Base-by-base conservation (phyloP, 2,888 invertebrate genomes). In the Oeneis ivallda region DNA sequence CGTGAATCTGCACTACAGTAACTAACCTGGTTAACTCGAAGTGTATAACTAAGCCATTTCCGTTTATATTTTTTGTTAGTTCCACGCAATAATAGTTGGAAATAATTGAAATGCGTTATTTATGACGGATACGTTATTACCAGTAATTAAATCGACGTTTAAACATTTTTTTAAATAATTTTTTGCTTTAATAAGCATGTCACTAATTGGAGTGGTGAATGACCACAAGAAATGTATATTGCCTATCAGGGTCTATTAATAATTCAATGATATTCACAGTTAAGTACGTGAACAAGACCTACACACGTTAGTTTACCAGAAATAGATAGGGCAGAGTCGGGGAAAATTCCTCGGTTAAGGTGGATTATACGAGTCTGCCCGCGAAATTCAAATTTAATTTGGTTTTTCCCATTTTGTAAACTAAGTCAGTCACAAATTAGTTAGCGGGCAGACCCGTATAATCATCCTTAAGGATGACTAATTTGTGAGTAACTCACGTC, bases 31-130 rank as follows among this genome's bases (percentile, higher is more conserved):
- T 26, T 3, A 1, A 26, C 49, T 50, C 49, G 13, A 19, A 50
- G 26, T 13, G 19, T 19, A 50, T 13, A 50, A 26, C 19, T 1
- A 43, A 47, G 17, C 17, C 9, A 17, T 47, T 17, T 47, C 47
- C 15, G 49, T 50, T 26, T 26, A 19, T 26, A 50, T 52, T 61
- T 61, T 61, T 61, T 52, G 47, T 26, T 15, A n/a, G 41, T 41
- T 41, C 56, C 47, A 47, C 59, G 59, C 47, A 59, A 9, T 52
- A 52, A 52, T 61, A 60, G 59, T 60, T 60, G 59, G 59, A 50
- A 60, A 61, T 52, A 50, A 49, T 60, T 39, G 49, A 60, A 60
- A 61, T 61, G 52, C 41, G 61, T 61, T 59, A 59, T 49, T 59
- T 59, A 61, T 41, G 50, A n/a, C 50, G 50, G 52, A 52, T 52